These are phyloP conservation scores for Myiozetetes cayanensis DNA, from an alignment of 2,113 vertebrate species.

Conservation along the genomic window DNA sequence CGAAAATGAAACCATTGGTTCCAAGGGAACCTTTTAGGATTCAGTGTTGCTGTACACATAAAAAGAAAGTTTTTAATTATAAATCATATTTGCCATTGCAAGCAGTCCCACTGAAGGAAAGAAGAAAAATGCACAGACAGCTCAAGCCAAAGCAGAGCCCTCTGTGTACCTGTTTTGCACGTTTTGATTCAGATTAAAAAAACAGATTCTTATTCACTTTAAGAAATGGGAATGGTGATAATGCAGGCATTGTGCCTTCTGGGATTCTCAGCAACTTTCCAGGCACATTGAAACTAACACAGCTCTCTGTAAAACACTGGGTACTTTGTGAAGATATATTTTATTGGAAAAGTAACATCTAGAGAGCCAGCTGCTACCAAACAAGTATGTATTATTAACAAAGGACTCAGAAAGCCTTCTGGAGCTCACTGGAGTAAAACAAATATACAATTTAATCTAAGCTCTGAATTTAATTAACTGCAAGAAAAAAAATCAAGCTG, in stretches of 20 bases:
- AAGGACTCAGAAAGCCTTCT: neutral
- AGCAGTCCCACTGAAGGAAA: neutral
- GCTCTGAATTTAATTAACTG: conserved; percentile 34
- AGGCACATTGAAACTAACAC: neutral
- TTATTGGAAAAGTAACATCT: conserved; percentile 4
- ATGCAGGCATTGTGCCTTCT: neutral
- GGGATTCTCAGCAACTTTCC: neutral
- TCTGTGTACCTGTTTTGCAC: neutral
- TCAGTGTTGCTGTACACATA: neutral
- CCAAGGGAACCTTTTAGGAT: conserved; percentile 4
- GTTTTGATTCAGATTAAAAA: neutral
- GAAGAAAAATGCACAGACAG: neutral
- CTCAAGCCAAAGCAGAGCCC: neutral
- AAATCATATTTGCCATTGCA: conserved; percentile 8
- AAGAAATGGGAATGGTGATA: neutral
- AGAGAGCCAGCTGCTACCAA: conserved; percentile 42
- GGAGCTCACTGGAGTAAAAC: conserved; percentile 27
- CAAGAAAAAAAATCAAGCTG: conserved; percentile 1
- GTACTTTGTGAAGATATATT: neutral
- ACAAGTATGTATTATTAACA: conserved; percentile 42
- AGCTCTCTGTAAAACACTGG: neutral
- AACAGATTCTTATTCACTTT: neutral
- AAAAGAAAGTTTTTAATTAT: conserved; percentile 34
- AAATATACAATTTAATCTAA: conserved; percentile 48
- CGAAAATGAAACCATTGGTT: neutral